These are phyloP conservation scores for Dysmachus trigonus DNA, from an alignment of 2,888 invertebrate species.

Conservation along the genomic window DNA sequence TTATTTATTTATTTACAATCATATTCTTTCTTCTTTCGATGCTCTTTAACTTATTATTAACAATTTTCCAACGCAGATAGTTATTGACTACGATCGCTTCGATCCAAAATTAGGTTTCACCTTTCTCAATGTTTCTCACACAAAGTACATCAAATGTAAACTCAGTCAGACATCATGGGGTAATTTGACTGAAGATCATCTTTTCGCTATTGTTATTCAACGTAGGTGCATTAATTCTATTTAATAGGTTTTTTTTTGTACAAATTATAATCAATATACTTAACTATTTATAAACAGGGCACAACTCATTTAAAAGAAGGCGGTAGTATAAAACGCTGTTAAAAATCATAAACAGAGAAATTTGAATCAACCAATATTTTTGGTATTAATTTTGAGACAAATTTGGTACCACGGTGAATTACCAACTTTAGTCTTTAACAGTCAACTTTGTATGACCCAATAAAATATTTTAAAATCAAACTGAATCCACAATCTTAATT, in stretches of 20 bases:
- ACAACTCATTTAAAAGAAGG: not conserved
- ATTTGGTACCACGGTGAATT: too few species aligned
- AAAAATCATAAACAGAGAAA: not conserved
- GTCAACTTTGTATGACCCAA: too few species aligned
- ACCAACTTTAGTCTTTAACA: too few species aligned
- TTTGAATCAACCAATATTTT: not conserved
- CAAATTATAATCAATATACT: not conserved
- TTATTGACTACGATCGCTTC: slow-evolving; percentile 14
- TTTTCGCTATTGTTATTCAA: slow-evolving; percentile 31
- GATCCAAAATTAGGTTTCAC: slow-evolving; percentile 46
- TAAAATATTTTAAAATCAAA: too few species aligned
- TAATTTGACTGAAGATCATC: slow-evolving; percentile 20
- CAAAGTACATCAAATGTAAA: slow-evolving; percentile 24
- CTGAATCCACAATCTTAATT: too few species aligned
- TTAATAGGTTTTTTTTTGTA: not conserved
- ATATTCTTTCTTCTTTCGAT: not conserved
- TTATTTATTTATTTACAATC: not conserved
- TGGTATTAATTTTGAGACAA: too few species aligned
- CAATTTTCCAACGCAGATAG: slow-evolving; percentile 9
- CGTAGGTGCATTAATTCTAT: slow-evolving; percentile 35
- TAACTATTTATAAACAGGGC: not conserved
- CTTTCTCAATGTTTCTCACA: slow-evolving; percentile 26
- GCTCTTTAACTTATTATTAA: not conserved
- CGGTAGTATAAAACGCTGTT: not conserved
- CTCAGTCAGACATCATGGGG: not conserved